These are phyloP conservation scores for Seriola aureovittata DNA, from an alignment of 2,113 vertebrate species.

Conservation along the genomic window DNA sequence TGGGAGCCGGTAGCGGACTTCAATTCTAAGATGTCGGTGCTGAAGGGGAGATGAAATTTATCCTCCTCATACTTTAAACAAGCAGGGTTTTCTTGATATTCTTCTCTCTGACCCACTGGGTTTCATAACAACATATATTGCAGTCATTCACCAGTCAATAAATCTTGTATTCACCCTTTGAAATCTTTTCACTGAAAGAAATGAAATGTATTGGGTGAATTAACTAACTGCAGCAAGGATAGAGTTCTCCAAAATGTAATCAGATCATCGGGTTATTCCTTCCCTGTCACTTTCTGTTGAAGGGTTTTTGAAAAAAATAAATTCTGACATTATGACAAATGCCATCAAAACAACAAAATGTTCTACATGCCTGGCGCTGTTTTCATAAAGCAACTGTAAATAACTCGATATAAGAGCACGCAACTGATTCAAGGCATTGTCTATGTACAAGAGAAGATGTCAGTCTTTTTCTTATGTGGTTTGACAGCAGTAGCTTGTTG, in stretches of 20 bases:
- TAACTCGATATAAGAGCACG: not conserved
- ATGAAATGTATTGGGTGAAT: not conserved
- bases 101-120: slow-evolving; percentile 1
- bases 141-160: slow-evolving; percentile 30
- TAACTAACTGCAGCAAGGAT: not conserved
- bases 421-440: not conserved
- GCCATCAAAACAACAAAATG: not conserved
- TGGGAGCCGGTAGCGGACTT: too few species aligned
- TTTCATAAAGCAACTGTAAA: not conserved
- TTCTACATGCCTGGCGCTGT: not conserved
- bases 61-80: slow-evolving; percentile 20
- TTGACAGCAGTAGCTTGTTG: not conserved
- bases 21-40: too few species aligned
- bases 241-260: not conserved
- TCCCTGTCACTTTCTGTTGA: not conserved
- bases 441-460: not conserved
- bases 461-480: not conserved
- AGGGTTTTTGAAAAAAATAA: not conserved
- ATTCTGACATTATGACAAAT: not conserved
- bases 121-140: slow-evolving; percentile 12
- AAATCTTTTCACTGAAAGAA: slow-evolving; percentile 5
- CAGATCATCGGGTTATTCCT: not conserved
- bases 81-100: slow-evolving; percentile 14
- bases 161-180: not conserved
- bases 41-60: not conserved